These are phyloP conservation scores for Neogale vison DNA, from an alignment of 2,113 vertebrate species.

Conservation along the genomic window DNA sequence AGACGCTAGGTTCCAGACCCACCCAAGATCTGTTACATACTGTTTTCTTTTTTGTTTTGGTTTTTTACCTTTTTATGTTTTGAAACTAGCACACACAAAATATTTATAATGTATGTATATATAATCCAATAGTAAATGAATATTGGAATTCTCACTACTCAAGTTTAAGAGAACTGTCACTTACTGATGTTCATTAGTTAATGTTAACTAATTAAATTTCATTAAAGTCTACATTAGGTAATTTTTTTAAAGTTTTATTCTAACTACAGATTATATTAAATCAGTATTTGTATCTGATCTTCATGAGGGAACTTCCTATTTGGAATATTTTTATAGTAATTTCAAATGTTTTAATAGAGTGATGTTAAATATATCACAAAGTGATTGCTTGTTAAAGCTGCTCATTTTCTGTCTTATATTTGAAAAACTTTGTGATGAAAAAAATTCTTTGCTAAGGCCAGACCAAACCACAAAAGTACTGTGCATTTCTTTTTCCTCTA, in stretches of 20 bases:
- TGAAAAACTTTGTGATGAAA: constrained; percentile 17
- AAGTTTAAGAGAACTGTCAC: not conserved
- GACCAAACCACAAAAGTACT: not conserved
- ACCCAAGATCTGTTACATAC: not conserved
- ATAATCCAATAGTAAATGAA: not conserved
- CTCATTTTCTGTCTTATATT: constrained; percentile 5
- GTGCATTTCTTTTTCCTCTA: not conserved
- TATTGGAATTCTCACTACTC: not conserved
- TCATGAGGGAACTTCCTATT: not conserved
- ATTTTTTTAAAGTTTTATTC: not conserved
- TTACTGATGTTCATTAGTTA: not conserved
- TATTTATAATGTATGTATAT: not conserved
- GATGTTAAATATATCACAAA: not conserved
- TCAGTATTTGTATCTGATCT: not conserved
- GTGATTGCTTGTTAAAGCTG: not conserved
- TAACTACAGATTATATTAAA: not conserved
- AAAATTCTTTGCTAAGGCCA: not conserved
- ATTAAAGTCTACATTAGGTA: not conserved
- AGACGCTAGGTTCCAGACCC: not conserved
- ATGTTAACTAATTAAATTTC: not conserved
- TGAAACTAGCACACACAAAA: not conserved
- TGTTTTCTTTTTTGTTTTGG: not conserved
- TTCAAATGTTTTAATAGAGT: constrained; percentile 18
- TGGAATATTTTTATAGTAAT: not conserved
- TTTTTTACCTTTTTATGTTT: not conserved